These are phyloP conservation scores for Eupithecia centaureata DNA, from an alignment of 2,888 invertebrate species.

Conservation along the genomic window DNA sequence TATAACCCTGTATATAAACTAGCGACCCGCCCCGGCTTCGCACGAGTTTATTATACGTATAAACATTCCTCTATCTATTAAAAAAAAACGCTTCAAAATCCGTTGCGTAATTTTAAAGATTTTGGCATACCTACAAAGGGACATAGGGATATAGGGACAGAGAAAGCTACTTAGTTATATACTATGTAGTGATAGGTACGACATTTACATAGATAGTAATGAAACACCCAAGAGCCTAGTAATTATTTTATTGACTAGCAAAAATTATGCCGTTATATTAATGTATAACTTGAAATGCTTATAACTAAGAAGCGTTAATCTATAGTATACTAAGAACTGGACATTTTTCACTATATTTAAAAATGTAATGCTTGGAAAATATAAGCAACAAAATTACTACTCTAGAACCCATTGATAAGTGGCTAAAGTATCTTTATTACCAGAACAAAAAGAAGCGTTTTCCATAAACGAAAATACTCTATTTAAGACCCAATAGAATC, in stretches of 20 bases:
- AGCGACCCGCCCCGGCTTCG: too few species aligned
- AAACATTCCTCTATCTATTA: too few species aligned
- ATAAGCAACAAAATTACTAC: conserved; percentile 40
- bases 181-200: too few species aligned
- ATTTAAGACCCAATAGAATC: too few species aligned
- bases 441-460: background rate
- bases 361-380: conserved; percentile 36
- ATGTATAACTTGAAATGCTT: conserved; percentile 56
- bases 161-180: too few species aligned
- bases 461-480: background rate
- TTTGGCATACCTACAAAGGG: too few species aligned
- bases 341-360: conserved; percentile 54
- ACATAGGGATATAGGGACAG: too few species aligned
- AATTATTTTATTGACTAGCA: conserved; percentile 82
- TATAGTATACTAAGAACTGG: conserved; percentile 77
- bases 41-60: too few species aligned
- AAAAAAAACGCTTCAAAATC: too few species aligned
- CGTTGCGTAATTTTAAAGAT: too few species aligned
- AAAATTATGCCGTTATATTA: conserved; percentile 75
- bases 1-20: too few species aligned
- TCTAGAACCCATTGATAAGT: conserved; percentile 18
- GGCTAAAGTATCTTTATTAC: background rate
- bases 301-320: conserved; percentile 52
- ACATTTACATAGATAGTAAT: too few species aligned
- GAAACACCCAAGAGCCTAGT: conserved; percentile 64